Percentiles rank a stretch among this genome's conserved stretches.
Evolutionary conservation across 2,113 vertebrate genomes (phyloP).

Genomic region (Anser cygnoides): DNA sequence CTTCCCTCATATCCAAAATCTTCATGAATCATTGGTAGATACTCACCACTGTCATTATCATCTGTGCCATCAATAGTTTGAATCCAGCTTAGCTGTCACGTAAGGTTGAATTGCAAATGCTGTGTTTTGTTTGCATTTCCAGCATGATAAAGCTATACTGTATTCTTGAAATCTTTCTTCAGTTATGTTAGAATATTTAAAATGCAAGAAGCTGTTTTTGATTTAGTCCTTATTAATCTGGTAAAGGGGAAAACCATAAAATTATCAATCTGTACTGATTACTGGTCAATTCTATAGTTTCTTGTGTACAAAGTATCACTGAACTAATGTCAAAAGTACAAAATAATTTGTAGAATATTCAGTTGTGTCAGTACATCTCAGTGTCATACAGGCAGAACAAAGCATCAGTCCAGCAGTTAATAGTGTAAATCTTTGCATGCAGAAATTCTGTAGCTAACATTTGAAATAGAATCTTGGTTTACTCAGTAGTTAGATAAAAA

Average conservation of each 20-base stretch:
- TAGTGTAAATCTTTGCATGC: background rate
- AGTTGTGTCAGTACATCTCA: background rate
- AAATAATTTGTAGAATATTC: background rate
- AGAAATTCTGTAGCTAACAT: background rate
- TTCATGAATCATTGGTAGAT: background rate
- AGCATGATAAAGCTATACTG: background rate
- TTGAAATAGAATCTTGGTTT: background rate
- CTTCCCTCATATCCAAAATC: background rate
- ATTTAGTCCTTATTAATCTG: background rate
- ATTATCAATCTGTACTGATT: background rate
- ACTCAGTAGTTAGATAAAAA: background rate
- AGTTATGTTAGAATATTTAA: background rate
- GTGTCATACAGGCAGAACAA: background rate
- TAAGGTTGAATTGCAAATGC: background rate
- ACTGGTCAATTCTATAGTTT: background rate
- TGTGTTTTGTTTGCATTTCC: background rate
- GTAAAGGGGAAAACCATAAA: background rate
- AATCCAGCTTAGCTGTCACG: background rate
- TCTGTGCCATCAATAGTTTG: fast-evolving
- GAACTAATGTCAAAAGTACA: background rate
- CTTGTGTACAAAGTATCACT: background rate
- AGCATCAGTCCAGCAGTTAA: background rate
- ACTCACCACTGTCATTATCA: background rate
- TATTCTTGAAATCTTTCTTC: background rate
- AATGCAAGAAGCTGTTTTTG: background rate